Percentiles rank a stretch among this genome's conserved stretches.
Evolutionary conservation across 53 echinoderm and acorn worm species (phyloP).

Genomic region (Patiria pectinifera): DNA sequence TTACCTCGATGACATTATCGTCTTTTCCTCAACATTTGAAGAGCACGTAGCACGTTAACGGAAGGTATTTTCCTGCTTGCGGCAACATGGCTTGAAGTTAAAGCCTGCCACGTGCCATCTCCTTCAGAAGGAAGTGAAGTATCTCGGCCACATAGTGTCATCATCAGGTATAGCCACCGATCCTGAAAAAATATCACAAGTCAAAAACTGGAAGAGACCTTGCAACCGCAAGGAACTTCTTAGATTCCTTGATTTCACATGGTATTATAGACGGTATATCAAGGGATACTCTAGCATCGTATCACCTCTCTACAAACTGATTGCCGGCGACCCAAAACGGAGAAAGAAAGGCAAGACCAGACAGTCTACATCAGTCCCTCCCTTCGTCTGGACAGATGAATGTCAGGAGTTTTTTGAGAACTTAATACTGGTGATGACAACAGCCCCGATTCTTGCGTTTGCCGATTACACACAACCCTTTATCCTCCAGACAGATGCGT

Average conservation of each 20-base stretch:
- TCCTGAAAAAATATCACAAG: conserved; percentile 42
- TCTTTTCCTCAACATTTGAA: conserved; percentile 66
- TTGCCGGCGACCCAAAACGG: conserved; percentile 18
- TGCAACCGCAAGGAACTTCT: conserved; percentile 44
- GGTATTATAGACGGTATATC: conserved; percentile 65
- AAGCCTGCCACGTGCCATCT: conserved; percentile 69
- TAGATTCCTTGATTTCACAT: conserved; percentile 49
- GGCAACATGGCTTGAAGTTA: conserved; percentile 69
- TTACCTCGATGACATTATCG: conserved; percentile 73
- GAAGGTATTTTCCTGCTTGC: conserved; percentile 41
- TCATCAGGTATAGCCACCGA: conserved; percentile 61
- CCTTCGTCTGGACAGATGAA: conserved; percentile 49
- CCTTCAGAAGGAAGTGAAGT: conserved; percentile 59
- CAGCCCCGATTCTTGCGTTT: conserved; percentile 47
- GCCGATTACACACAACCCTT: conserved; percentile 48
- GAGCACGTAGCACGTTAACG: conserved; percentile 46
- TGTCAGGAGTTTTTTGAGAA: conserved; percentile 30
- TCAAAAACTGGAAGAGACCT: conserved; percentile 40
- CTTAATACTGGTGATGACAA: conserved; percentile 30
- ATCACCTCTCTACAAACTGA: conserved; percentile 43
- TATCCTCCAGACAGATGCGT: conserved; percentile 61
- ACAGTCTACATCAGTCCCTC: background rate
- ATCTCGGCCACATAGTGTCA: conserved; percentile 69
- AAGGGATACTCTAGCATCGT: conserved; percentile 50
- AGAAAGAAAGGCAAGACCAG: conserved; percentile 28